Evolutionary conservation across 2,113 vertebrate genomes (phyloP), one percentile per base, ranked within the genome.

Genomic region (Thunnus maccoyii): DNA sequence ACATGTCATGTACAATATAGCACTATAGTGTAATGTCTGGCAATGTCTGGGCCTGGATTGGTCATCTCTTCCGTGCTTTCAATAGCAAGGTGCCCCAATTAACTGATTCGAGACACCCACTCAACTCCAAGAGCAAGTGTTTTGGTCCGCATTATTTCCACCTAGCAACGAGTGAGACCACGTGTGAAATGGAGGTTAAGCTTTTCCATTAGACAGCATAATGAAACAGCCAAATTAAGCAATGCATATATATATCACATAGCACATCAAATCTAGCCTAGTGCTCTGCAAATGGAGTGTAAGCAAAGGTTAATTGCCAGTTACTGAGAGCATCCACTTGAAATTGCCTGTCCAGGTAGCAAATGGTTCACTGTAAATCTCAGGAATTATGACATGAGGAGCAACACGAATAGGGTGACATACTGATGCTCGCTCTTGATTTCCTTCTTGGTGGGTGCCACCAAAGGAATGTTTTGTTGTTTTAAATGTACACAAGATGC

Each of bases 301-400:
- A 84, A 87, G 79, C 57, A 90, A 87, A 92, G 88, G 90, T 90
- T 86, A 92, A 93, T 89, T 80, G 76, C 65, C 69, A 62, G 79
- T 86, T 80, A 78, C 71, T 47, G 69, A 79, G 76, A 76, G 69
- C 54, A 63, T 27, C 65, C 77, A 76, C 61, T 77, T 79, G 56
- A 72, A 76, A 87, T 78, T 58, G 64, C 30, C 50, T 63, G 56
- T 70, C 64, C 80, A 81, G 82, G 87, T 90, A 81, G 73, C 74
- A 84, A 66, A 83, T 65, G 77, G 69, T 80, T 86, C 84, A 75
- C 72, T 36, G 73, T 44, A 79, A 82, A 89, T 60, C 56, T 65
- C 54, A 66, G 55, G 36, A 80, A 85, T 66, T 16, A 85, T 70
- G 61, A 18, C 74, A 85, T 20, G 25, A 36, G 48, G 54, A 75